Base-by-base conservation (phyloP, 2,888 invertebrate genomes). In the Podotricha telesiphe region DNA sequence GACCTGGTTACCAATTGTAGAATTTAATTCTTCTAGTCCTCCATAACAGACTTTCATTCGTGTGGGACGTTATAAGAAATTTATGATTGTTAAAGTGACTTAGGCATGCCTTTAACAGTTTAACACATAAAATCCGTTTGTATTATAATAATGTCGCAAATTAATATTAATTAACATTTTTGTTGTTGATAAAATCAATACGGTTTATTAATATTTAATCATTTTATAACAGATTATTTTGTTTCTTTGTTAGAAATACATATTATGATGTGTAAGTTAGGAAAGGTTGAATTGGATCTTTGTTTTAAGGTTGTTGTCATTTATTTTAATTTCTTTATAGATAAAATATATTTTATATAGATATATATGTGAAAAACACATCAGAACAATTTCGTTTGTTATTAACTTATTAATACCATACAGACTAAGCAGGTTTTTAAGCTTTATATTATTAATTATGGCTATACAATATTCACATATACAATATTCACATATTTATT, bases 1-100 rank as follows among this genome's bases (percentile, higher is more conserved):
- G 86, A 37, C 75, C 85, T 47, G 86, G 82, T 17, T 89, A 88
- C 80, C 89, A 90, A 73, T 83, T 91, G 87, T 91, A 91, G 89
- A 82, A 82, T 78, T 71, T 84, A 76, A 76, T 87, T 45, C 77
- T 79, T 19, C 70, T 77, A 75, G 86, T 83, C 74, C 79, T 89
- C 65, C 80, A 78, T 73, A 61, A 70, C 59, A 73, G 79, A 15
- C 61, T 82, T 20, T 28, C 56, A 22, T 69, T 73, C 40, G 48
- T 79, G 50, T 77, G 77, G 79, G 74, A 76, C 71, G 74, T 72
- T 47, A 64, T 85, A 48, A 81, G 78, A 64, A 77, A 77, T 68
- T 71, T 73, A 67, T 73, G 65, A 73, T 62, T 62, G 34, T 62
- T 10, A 13, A 47, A 45, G 28, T 59, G 45, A 61, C n/a, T 28